Percentiles rank a stretch among this genome's conserved stretches.
Evolutionary conservation across 2,888 invertebrate species (phyloP).

Genomic region (Urechis unicinctus): DNA sequence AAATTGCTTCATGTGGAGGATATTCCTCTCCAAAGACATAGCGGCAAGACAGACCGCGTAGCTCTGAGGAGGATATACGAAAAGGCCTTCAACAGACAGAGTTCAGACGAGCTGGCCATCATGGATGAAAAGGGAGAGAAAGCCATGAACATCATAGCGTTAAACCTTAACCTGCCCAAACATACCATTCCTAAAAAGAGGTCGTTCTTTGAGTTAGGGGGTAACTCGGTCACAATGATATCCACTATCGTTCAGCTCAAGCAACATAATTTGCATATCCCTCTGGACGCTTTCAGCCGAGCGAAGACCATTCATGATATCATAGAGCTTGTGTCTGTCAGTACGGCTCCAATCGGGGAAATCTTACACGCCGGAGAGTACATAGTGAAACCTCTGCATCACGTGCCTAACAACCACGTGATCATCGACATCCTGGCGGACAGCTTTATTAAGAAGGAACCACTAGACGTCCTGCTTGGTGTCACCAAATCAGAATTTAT

Average conservation of each 20-base stretch:
- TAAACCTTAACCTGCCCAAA: conserved; percentile 13
- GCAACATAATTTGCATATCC: conserved; percentile 11
- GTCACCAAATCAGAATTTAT: conserved; percentile 11
- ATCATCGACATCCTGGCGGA: conserved; percentile 13
- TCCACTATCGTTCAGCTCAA: conserved; percentile 13
- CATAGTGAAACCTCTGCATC: conserved; percentile 4
- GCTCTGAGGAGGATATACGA: conserved; percentile 51
- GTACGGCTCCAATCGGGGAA: neutral
- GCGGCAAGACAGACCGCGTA: conserved; percentile 82
- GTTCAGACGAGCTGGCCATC: conserved; percentile 10
- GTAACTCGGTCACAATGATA: conserved; percentile 24
- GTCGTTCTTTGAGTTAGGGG: conserved; percentile 32
- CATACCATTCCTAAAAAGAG: conserved; percentile 14
- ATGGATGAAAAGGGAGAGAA: conserved; percentile 13
- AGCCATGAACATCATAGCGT: conserved; percentile 14
- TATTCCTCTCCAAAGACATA: conserved; percentile 70
- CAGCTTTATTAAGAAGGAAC: conserved; percentile 15
- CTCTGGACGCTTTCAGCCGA: conserved; percentile 14
- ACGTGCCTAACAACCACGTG: neutral
- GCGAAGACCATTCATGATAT: conserved; percentile 11
- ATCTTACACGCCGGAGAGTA: conserved; percentile 8
- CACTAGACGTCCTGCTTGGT: conserved; percentile 12
- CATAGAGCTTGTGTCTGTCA: conserved; percentile 10
- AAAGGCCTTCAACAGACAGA: conserved; percentile 12
- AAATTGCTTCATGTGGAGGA: conserved; percentile 55